A percentile compares a stretch with the other conserved stretches of the same genome.
Conservation (phyloP, 2,888 invertebrate species). For the Nowickia ferox region DNA sequence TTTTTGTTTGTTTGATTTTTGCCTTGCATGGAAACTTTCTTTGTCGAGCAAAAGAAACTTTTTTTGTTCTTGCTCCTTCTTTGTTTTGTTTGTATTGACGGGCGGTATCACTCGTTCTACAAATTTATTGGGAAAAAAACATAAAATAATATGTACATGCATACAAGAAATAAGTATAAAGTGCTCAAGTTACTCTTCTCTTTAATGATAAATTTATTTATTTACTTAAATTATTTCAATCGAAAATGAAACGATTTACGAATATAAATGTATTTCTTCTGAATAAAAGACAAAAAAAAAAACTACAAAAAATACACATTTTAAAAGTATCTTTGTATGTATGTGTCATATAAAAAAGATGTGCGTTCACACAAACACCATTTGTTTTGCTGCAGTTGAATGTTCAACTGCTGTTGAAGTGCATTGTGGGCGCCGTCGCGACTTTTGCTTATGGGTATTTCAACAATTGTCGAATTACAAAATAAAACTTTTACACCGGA, state of each 20-base stretch:
- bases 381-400: constrained; percentile 22
- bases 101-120: constrained; percentile 19
- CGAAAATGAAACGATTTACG: constrained; percentile 60
- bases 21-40: constrained; percentile 24
- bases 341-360: constrained; percentile 51
- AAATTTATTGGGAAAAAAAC: constrained; percentile 25
- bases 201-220: constrained; percentile 55
- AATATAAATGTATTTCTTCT: constrained; percentile 62
- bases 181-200: constrained; percentile 45
- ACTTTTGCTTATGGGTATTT: constrained; percentile 45
- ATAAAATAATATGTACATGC: constrained; percentile 6
- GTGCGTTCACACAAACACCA: constrained; percentile 58
- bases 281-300: constrained; percentile 40
- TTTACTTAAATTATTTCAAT: constrained; percentile 61
- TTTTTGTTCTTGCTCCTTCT: constrained; percentile 10
- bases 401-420: constrained; percentile 31
- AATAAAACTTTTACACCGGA: no score
- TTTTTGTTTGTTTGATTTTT: background rate
- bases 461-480: constrained; percentile 4
- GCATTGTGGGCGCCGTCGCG: constrained; percentile 64
- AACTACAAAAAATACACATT: constrained; percentile 30
- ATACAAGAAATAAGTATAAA: constrained; percentile 33
- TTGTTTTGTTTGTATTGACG: background rate
- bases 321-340: constrained; percentile 37
- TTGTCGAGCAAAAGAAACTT: constrained; percentile 22